Base-by-base conservation (phyloP, 1,140 invertebrate genomes). In the Heliconius himera region DNA sequence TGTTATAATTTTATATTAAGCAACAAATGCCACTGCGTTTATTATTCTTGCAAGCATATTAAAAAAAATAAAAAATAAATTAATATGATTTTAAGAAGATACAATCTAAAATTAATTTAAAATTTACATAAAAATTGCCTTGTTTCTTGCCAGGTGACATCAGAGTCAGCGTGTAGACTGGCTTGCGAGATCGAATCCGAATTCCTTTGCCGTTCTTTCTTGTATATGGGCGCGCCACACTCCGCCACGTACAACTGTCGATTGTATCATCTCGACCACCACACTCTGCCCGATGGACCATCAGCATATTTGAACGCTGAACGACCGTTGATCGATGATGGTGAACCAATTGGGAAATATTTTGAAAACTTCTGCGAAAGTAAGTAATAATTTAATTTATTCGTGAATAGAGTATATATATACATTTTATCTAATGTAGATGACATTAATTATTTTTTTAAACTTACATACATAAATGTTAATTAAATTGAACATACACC, bases 151-250 rank as follows among this genome's bases (percentile, higher is more conserved):
- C 73, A 96, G 92, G 97, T 98, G 49, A 97, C 97, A 71, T 97
- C 96, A 38, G 97, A 98, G 87, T 96, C 97, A 0, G 98, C 97
- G 5, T 99, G 98, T 88, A 96, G 97, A 76, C 94, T 98, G 60
- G 98, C 98, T 54, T 99, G 98, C 91, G 98, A 98, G 90, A 97
- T 98, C 71, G 98, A 99, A 92, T 97, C 97, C 79, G 98, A 99
- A 93, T 99, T 99, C 94, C 95, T 99, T 1, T 99, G 98, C 92
- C 96, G 98, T 70, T 99, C 98, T 0, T 98, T 97, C 95, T 94
- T 99, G 51, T 99, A 97, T 93, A 96, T 97, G 66, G 97, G 97
- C 1, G 95, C 96, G 9, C 97, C 97, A 1, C 95, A 96, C 73
- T 97, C 97, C 1, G 95, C 96, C 0, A 96, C 96, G 51, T 98